A percentile compares a stretch with the other conserved stretches of the same genome.
phyloP scores from a whole-genome alignment of 2,113 vertebrate genomes.

The Martes martes region DNA sequence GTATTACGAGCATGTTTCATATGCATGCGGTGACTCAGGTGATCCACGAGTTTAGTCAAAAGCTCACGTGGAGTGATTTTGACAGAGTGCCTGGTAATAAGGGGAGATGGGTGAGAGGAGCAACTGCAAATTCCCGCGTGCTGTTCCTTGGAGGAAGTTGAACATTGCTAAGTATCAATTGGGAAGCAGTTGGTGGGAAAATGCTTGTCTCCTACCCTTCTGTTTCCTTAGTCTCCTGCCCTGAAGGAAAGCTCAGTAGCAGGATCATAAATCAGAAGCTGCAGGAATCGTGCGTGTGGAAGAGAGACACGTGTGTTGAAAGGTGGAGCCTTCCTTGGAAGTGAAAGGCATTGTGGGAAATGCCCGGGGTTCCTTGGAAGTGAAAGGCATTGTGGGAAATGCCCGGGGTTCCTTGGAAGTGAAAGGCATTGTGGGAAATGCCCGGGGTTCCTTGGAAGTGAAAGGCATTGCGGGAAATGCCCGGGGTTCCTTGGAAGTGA shows the following conservation, averaged over 20 bases:
- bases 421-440: not conserved
- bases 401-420: not conserved
- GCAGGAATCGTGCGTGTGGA: not conserved
- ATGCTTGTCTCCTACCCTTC: constrained; percentile 27
- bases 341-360: not conserved
- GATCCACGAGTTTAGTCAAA: constrained; percentile 45
- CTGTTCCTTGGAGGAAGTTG: not conserved
- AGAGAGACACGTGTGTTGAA: not conserved
- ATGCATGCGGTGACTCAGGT: constrained; percentile 40
- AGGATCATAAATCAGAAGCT: constrained; percentile 9
- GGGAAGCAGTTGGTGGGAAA: constrained; percentile 33
- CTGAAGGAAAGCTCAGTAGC: not conserved
- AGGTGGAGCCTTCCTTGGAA: not conserved
- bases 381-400: not conserved
- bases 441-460: not conserved
- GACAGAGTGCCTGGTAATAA: not conserved
- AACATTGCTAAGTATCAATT: constrained; percentile 41
- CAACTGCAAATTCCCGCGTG: not conserved
- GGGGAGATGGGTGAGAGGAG: not conserved
- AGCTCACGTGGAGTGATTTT: not conserved
- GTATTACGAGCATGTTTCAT: constrained; percentile 12
- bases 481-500: not conserved
- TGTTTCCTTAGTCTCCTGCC: constrained; percentile 14
- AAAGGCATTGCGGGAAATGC: not conserved
- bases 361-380: not conserved